These are phyloP conservation scores for Agrochola litura DNA, from an alignment of 2,888 invertebrate genomes.

Conservation along the genomic window DNA sequence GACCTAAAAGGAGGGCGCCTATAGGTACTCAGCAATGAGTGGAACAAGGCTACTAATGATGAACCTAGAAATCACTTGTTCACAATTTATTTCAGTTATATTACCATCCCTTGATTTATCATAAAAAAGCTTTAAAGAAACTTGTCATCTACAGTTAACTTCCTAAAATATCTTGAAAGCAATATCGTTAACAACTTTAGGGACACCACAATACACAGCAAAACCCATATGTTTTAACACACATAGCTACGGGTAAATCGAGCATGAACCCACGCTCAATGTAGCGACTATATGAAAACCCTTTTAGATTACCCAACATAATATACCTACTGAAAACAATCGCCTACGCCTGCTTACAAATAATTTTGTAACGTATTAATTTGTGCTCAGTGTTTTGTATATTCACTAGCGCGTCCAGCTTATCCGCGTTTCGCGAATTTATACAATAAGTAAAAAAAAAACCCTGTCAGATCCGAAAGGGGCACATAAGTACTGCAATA, in stretches of 20 bases:
- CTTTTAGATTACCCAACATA: slow-evolving; percentile 47
- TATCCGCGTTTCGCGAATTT: too few species aligned
- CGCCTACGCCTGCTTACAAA: slow-evolving; percentile 11
- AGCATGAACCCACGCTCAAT: slow-evolving; percentile 27
- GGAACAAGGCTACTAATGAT: too few species aligned
- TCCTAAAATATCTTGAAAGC: slow-evolving; percentile 17
- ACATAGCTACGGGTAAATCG: slow-evolving; percentile 36
- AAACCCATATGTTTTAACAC: slow-evolving; percentile 31
- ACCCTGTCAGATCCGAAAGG: too few species aligned
- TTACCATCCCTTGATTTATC: neutral
- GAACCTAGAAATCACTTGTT: too few species aligned
- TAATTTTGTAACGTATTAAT: slow-evolving; percentile 41
- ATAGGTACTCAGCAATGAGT: too few species aligned
- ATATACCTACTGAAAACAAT: slow-evolving; percentile 23
- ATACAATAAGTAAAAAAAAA: too few species aligned
- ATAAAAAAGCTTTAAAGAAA: neutral
- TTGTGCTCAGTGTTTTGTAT: slow-evolving; percentile 1
- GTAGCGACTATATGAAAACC: slow-evolving; percentile 34
- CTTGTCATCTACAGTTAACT: neutral
- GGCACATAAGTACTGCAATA: too few species aligned
- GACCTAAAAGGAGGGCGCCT: too few species aligned
- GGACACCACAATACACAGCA: slow-evolving; percentile 19
- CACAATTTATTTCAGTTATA: too few species aligned
- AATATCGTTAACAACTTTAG: slow-evolving; percentile 20
- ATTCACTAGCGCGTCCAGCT: neutral